Base-by-base conservation (phyloP, 2,888 invertebrate species). In the Stenotaenia linearis region DNA sequence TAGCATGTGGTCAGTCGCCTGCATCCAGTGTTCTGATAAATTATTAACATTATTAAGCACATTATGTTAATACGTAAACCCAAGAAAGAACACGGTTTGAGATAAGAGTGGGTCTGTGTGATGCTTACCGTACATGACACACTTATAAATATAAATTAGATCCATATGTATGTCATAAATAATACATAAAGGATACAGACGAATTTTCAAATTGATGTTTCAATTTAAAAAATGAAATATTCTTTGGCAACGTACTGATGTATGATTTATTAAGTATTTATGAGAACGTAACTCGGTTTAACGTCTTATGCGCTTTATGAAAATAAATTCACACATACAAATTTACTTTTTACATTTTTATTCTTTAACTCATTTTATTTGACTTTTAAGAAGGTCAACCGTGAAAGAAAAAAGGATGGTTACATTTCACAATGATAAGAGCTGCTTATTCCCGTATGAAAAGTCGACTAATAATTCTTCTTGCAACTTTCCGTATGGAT, bases 181-280 rank as follows among this genome's bases (percentile, higher is more conserved):
- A 56, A 56, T 21, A 56, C 56, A 56, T 56, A 56, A 56, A 18
- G 1, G 56, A 9, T 56, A 3, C 56, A 18, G 56, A 56, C 56
- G 56, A 56, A 56, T 56, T n/a, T 56, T 56, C 56, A 56, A 45
- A 56, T 56, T n/a, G 56, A 56, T 56, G 18, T 56, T 56, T 56
- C 56, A 56, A 56, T 56, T 56, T 56, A 56, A 56, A 56, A 56
- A 15, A n/a, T 56, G 56, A 56, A 56, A 56, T 56, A 56, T 56
- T 56, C 56, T 56, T 56, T 56, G 56, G 56, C 56, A 56, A 56
- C 56, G 18, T 9, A 56, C 56, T 56, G 56, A 56, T 56, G 56
- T 56, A 56, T 56, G 56, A 56, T 56, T 56, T 56, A 56, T 56
- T 56, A 56, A 56, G 56, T 15, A 56, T 56, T 56, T 56, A 56